These are phyloP conservation scores for Amblyjoppa proteus DNA, from an alignment of 2,888 invertebrate genomes.

Conservation along the genomic window DNA sequence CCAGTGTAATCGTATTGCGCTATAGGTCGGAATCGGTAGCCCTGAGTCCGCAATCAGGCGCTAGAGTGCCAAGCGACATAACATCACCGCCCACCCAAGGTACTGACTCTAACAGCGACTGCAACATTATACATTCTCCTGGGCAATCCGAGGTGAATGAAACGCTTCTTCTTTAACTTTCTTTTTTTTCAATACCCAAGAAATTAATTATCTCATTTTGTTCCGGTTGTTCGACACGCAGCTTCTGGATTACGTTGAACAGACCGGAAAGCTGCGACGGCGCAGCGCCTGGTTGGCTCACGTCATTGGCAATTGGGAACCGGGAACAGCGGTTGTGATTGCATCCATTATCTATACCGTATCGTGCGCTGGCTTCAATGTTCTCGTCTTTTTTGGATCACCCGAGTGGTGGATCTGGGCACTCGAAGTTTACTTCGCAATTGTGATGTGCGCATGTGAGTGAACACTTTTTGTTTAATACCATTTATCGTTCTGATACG, in stretches of 20 bases:
- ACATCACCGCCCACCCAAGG: conserved; percentile 80
- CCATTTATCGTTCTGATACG: too few species aligned
- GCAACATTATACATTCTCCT: conserved; percentile 77
- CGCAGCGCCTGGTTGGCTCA: conserved; percentile 92
- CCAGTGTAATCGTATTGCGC: conserved; percentile 94
- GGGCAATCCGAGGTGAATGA: conserved; percentile 77
- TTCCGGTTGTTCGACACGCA: conserved; percentile 70
- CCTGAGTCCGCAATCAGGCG: conserved; percentile 62
- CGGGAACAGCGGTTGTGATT: conserved; percentile 91
- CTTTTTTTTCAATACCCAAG: not conserved
- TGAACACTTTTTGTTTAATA: conserved; percentile 63
- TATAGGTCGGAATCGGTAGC: conserved; percentile 88
- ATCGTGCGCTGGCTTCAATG: conserved; percentile 89
- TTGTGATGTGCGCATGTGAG: conserved; percentile 89
- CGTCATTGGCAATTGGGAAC: conserved; percentile 90
- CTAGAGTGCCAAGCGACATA: conserved; percentile 75
- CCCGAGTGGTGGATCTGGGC: conserved; percentile 90
- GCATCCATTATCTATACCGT: conserved; percentile 90
- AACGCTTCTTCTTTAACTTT: too few species aligned
- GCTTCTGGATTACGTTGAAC: conserved; percentile 82
- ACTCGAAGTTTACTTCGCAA: conserved; percentile 88
- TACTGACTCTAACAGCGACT: conserved; percentile 79
- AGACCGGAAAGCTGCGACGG: conserved; percentile 90
- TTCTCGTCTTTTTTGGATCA: conserved; percentile 84
- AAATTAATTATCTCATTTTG: not conserved